Percentiles rank a stretch among this genome's conserved stretches.
Evolutionary conservation across 2,888 invertebrate species (phyloP).

Genomic region (Leptinotarsa juncta): DNA sequence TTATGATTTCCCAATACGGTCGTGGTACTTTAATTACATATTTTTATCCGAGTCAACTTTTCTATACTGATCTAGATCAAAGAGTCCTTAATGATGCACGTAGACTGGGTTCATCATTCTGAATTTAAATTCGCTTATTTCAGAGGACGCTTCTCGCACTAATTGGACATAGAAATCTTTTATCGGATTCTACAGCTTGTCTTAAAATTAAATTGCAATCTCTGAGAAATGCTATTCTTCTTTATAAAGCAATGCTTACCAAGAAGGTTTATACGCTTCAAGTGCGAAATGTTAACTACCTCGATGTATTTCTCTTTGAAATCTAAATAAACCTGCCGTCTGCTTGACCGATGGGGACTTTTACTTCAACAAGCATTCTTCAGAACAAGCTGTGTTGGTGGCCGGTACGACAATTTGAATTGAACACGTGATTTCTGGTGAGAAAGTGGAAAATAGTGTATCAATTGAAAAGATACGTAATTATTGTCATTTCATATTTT

Average conservation of each 20-base stretch:
- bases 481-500: no score
- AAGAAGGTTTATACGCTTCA: slow-evolving; percentile 37
- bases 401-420: slow-evolving; percentile 2
- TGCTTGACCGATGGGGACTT: slow-evolving; percentile 22
- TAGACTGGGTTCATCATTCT: slow-evolving; percentile 47
- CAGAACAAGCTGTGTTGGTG: slow-evolving; percentile 8
- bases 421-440: neutral
- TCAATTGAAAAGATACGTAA: no score
- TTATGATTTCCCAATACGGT: slow-evolving; percentile 61
- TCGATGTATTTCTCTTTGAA: slow-evolving; percentile 34
- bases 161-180: slow-evolving; percentile 51
- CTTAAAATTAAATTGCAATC: slow-evolving; percentile 48
- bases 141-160: slow-evolving; percentile 41
- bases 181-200: slow-evolving; percentile 46
- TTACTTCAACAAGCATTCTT: slow-evolving; percentile 15
- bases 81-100: slow-evolving; percentile 50
- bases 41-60: slow-evolving; percentile 48
- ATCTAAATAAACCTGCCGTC: slow-evolving; percentile 35
- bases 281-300: slow-evolving; percentile 42
- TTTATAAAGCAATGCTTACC: slow-evolving; percentile 42
- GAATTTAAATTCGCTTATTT: slow-evolving; percentile 59
- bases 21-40: slow-evolving; percentile 52
- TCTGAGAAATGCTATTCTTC: slow-evolving; percentile 44
- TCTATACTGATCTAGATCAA: slow-evolving; percentile 55
- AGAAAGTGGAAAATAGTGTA: no score